Evolutionary conservation across 2,113 vertebrate species (phyloP), one percentile per base, ranked within the genome.

Genomic region (Lipophrys pholis): DNA sequence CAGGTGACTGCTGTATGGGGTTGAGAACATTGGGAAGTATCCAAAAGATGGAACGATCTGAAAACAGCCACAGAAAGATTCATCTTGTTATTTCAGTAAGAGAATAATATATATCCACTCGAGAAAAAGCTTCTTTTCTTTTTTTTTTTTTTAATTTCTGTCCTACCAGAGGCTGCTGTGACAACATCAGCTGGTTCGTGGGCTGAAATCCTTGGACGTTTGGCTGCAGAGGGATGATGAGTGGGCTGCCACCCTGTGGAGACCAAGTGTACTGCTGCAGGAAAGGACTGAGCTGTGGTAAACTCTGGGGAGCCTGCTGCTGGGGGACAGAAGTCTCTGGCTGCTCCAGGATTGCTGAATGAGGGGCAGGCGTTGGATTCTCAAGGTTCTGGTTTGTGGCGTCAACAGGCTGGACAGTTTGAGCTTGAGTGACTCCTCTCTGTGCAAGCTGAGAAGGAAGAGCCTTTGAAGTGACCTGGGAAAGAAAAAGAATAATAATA

Each of bases 131-230:
- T 30, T 2, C 21, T 2, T 30, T 30, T 30, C 2, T 30, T 30
- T 30, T 30, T 2, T 30, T 30, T 2, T 30, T n/a, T 48, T 15
- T 51, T 30, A 40, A 5, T 38, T 41, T 46, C 7, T 11, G 10
- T 76, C 81, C 21, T 74, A 88, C 85, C 80, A 84, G 35, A 50
- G 85, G 83, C 40, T 87, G 80, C 65, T 89, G 81, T 52, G 65
- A 49, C 21, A 80, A 17, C 16, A 66, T 6, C 1, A 76, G 76
- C 73, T 77, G 86, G 61, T 77, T 66, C 4, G 56, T 11, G 36
- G 40, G 46, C 17, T 48, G 81, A 46, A 66, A 11, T 70, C 73
- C 74, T 6, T 68, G 56, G 7, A 83, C 1, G 7, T 0, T 53
- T 0, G 49, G 76, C 56, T 75, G 84, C 73, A 83, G 11, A 7